Base-by-base conservation (phyloP, 2,113 vertebrate genomes). In the Leucosticte australis region DNA sequence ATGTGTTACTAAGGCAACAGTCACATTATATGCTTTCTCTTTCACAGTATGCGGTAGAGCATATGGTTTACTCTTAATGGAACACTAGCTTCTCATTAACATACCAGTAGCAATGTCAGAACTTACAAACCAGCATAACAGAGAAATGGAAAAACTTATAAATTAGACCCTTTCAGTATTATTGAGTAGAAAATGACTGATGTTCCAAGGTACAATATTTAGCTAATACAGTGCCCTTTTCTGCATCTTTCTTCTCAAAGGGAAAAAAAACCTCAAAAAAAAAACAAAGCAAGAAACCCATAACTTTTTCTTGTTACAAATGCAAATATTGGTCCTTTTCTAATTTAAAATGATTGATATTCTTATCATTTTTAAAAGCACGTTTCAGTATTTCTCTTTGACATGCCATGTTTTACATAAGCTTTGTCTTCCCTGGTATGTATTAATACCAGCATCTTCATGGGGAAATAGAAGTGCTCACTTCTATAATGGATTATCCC, bases 1-100 rank as follows among this genome's bases (percentile, higher is more conserved):
- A 98, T 97, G 98, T 98, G 99, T 99, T 99, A 98, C 98, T 99
- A 99, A 98, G 98, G 99, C 98, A 99, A 99, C 99, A 99, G 98
- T 98, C 98, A 98, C 98, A 98, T 98, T 98, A 98, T 98, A 98
- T 98, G 98, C 98, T 98, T 98, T 98, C 98, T 98, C 98, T 98
- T 98, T 98, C 98, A 98, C 98, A 98, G 98, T 98, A 98, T 98
- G 98, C 97, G 97, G 97, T 97, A 98, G 97, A 98, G 98, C 98
- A 98, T 98, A 98, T 98, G 98, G 98, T 98, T 98, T 98, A 97
- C 98, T 98, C 97, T 98, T 98, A 98, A 98, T 98, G 98, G 97
- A 98, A 98, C 97, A 97, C 98, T 98, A 98, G 98, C 96, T 98
- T 97, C 98, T 98, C 98, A 98, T 98, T 98, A 98, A 98, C 98